A percentile compares a stretch with the other conserved stretches of the same genome.
Evolutionary conservation across 1,140 invertebrate genomes (phyloP).

Genomic region (Drosophila kikkawai): DNA sequence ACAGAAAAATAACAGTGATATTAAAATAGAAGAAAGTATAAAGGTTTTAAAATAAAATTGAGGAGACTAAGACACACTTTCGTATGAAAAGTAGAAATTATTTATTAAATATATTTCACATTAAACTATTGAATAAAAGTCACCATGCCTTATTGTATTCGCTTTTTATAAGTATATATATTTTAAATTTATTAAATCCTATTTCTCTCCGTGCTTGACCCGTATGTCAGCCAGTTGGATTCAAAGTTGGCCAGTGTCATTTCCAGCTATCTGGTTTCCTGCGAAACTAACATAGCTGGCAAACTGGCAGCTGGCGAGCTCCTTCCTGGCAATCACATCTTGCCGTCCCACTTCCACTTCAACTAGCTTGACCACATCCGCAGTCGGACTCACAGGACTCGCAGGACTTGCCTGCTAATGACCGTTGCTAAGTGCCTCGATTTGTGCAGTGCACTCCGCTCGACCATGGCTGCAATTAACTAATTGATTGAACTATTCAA

Average conservation of each 20-base stretch:
- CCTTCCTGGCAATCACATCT: constrained; percentile 36
- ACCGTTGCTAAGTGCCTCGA: constrained; percentile 77
- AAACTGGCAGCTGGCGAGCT: constrained; percentile 56
- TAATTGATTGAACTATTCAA: constrained; percentile 84
- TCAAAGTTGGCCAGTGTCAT: constrained; percentile 34
- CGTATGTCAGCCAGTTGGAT: constrained; percentile 15
- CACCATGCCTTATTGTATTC: too few species aligned
- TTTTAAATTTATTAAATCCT: background rate
- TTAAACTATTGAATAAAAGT: too few species aligned
- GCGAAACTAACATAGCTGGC: constrained; percentile 35
- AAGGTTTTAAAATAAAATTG: background rate
- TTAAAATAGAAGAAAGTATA: too few species aligned
- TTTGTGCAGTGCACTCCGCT: constrained; percentile 65
- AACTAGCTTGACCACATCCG: constrained; percentile 5
- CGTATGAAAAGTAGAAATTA: background rate
- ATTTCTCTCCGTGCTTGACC: background rate
- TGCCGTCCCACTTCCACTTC: constrained; percentile 1
- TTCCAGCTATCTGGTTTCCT: constrained; percentile 57
- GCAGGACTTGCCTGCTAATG: constrained; percentile 66
- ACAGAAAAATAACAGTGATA: background rate
- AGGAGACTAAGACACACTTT: background rate
- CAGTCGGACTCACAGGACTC: constrained; percentile 21
- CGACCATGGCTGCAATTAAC: constrained; percentile 74
- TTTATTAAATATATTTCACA: too few species aligned
- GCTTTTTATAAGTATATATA: background rate